Evolutionary conservation across 1,140 invertebrate genomes (phyloP), one percentile per base, ranked within the genome.

Genomic region (Manduca sexta): DNA sequence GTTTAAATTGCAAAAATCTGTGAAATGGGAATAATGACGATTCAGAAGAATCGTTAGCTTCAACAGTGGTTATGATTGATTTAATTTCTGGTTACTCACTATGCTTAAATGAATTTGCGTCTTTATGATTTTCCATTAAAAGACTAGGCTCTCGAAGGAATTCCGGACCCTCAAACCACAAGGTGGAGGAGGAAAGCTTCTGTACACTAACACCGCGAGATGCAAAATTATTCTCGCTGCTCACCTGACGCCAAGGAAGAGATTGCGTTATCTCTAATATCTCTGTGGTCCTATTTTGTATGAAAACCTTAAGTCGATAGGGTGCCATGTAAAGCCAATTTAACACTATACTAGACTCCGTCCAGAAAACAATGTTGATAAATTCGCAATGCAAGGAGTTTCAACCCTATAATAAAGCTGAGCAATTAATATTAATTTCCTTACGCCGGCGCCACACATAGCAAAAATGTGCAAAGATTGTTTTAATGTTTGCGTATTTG

Each of bases 371-470:
- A 8, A 44, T 16, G 3, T 49, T 29, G 10, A 21, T 8, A 17
- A 49, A 45, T 4, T 31, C 16, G 15, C 16, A 42, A 41, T 33
- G 43, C 17, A 33, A 16, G 5, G 57, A 45, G 8, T 45, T 5
- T 5, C 5, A n/a, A 53, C 15, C 29, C 50, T 59, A 3, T 42
- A n/a, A 13, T 12, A 45, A 10, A 55, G 39, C 18, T 34, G 18
- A 52, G 45, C 40, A 26, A 16, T 14, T 26, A 42, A 42, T 30
- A 61, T n/a, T n/a, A n/a, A n/a, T n/a, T n/a, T n/a, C n/a, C n/a
- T n/a, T n/a, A n/a, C n/a, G n/a, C n/a, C n/a, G n/a, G n/a, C n/a
- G n/a, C n/a, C n/a, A n/a, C n/a, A n/a, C n/a, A n/a, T n/a, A n/a
- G n/a, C n/a, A n/a, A n/a, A n/a, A n/a, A n/a, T n/a, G n/a, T n/a